Evolutionary conservation across 2,113 vertebrate species (phyloP).

Genomic region (Hypomesus transpacificus): DNA sequence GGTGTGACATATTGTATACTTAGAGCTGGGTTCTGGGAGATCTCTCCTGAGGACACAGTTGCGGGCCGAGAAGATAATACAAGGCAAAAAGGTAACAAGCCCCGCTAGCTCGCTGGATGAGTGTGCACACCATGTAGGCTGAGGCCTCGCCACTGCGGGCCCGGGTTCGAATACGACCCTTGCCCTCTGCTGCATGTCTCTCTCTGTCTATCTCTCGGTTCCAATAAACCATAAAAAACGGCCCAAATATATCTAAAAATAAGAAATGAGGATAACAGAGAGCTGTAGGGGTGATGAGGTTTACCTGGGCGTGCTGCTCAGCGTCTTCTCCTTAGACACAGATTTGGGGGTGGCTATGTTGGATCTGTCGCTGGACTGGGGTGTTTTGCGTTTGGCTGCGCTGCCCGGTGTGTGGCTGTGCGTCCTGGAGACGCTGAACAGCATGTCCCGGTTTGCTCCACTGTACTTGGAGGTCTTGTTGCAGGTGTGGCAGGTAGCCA

Average conservation of each 20-base stretch:
- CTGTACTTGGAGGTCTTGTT: constrained; percentile 74
- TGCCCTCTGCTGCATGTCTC: too few relatives aligned
- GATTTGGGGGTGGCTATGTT: constrained; percentile 41
- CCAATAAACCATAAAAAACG: neutral
- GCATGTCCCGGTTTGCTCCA: constrained; percentile 76
- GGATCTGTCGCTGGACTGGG: constrained; percentile 50
- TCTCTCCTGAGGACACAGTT: too few relatives aligned
- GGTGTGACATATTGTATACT: neutral
- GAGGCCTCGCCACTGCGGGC: too few relatives aligned
- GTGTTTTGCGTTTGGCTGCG: constrained; percentile 56
- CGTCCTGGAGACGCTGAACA: constrained; percentile 50
- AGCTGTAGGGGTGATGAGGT: neutral
- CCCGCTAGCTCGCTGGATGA: too few relatives aligned
- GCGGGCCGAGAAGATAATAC: too few relatives aligned
- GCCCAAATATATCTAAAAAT: neutral
- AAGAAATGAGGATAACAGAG: neutral
- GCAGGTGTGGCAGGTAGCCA: constrained; percentile 87
- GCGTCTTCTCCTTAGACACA: constrained; percentile 50
- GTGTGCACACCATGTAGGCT: too few relatives aligned
- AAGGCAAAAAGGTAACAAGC: too few relatives aligned
- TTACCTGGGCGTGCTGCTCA: constrained; percentile 55
- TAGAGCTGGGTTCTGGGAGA: neutral
- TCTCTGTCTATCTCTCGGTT: too few relatives aligned
- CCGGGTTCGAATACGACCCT: too few relatives aligned
- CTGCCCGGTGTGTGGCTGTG: constrained; percentile 55